A percentile compares a stretch with the other conserved stretches of the same genome.
These are phyloP conservation scores for Pristionchus pacificus DNA, from an alignment of 1,140 invertebrate genomes.

Conservation along the genomic window DNA sequence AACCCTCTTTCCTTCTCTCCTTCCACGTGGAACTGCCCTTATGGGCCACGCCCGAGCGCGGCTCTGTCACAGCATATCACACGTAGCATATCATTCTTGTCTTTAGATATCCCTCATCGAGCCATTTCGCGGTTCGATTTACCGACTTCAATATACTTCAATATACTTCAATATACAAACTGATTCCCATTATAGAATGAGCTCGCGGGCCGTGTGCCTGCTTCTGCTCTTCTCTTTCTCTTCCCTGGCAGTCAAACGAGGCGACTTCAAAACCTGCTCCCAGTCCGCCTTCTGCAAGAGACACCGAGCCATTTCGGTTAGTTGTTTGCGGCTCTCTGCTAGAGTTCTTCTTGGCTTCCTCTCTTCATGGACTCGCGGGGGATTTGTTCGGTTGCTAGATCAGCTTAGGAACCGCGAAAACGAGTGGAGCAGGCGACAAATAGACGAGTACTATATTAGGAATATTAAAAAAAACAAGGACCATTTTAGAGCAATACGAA, in stretches of 20 bases:
- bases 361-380: too few relatives aligned
- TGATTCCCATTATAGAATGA: not conserved
- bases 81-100: too few relatives aligned
- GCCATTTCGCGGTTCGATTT: too few relatives aligned
- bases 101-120: not conserved
- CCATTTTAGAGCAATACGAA: too few relatives aligned
- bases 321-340: not conserved
- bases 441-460: too few relatives aligned
- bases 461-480: too few relatives aligned
- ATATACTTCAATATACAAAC: not conserved
- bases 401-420: not conserved
- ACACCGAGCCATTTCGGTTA: slow-evolving; percentile 25
- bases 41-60: not conserved
- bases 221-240: not conserved
- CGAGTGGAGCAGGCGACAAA: not conserved
- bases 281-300: slow-evolving; percentile 54
- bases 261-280: slow-evolving; percentile 56
- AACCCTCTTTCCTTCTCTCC: too few relatives aligned
- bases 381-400: too few relatives aligned
- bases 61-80: not conserved
- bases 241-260: slow-evolving; percentile 37
- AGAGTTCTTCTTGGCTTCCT: too few relatives aligned
- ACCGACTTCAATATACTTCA: not conserved
- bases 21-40: not conserved
- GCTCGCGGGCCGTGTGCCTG: not conserved